Evolutionary conservation across 2,113 vertebrate genomes (phyloP).

Genomic region (Peromyscus polionotus): DNA sequence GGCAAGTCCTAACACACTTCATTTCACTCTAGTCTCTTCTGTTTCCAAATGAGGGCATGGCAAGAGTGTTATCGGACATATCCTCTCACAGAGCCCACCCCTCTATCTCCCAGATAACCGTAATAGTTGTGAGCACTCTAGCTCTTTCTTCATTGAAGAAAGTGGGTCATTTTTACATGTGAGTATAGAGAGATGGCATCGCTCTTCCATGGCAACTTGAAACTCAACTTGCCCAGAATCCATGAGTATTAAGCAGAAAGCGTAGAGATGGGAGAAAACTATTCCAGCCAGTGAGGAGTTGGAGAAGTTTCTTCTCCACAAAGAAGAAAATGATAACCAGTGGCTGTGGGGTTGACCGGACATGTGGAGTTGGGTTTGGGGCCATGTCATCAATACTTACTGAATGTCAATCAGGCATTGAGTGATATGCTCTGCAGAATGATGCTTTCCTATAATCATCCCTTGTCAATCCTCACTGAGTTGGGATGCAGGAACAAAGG

Average conservation of each 20-base stretch:
- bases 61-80: not conserved
- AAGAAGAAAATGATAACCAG: not conserved
- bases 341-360: not conserved
- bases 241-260: not conserved
- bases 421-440: not conserved
- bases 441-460: not conserved
- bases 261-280: not conserved
- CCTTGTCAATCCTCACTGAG: not conserved
- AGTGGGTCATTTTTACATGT: conserved; percentile 38
- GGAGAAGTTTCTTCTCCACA: not conserved
- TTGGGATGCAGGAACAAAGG: not conserved
- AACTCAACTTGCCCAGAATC: conserved; percentile 3
- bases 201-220: not conserved
- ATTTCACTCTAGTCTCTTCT: not conserved
- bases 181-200: not conserved
- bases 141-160: conserved; percentile 31
- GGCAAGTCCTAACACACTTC: not conserved
- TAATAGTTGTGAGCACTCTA: not conserved
- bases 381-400: not conserved
- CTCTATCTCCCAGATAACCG: not conserved
- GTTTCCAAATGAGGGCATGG: not conserved
- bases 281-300: not conserved
- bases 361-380: not conserved
- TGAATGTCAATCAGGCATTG: not conserved
- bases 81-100: not conserved